Conservation (phyloP, 1,140 invertebrate genomes). For the Pseudomyrmex sp. region DNA sequence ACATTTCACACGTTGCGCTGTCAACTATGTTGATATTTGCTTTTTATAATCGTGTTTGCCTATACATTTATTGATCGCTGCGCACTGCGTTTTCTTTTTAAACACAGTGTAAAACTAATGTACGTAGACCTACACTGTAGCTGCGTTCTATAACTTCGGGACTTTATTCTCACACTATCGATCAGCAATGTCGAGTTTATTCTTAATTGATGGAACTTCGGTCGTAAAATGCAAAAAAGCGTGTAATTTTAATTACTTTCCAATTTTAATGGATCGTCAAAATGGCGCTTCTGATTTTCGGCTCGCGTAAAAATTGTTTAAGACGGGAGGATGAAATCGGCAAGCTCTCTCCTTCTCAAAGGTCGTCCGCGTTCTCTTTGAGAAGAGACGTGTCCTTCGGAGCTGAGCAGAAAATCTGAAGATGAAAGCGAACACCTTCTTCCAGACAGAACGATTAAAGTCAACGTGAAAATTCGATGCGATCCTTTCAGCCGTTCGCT, state of each 20-base stretch:
- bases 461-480: constrained; percentile 42
- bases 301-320: not conserved
- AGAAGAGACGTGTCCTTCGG: not conserved
- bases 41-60: not conserved
- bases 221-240: not conserved
- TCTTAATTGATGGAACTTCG: not conserved
- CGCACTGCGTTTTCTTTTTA: not conserved
- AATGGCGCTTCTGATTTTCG: not conserved
- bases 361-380: constrained; percentile 1
- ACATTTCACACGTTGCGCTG: not conserved
- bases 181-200: not conserved
- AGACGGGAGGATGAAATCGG: constrained; percentile 20
- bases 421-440: constrained; percentile 12
- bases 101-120: constrained; percentile 6
- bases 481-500: constrained; percentile 24
- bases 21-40: not conserved
- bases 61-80: constrained; percentile 5
- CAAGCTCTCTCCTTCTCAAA: not conserved
- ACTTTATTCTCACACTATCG: not conserved
- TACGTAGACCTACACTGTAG: not conserved
- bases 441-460: constrained; percentile 46
- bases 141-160: not conserved
- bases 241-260: not conserved
- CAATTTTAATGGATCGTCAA: not conserved
- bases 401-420: not conserved